phyloP scores from a whole-genome alignment of 2,113 vertebrate genomes.

The Apistogramma diplotaenia region DNA sequence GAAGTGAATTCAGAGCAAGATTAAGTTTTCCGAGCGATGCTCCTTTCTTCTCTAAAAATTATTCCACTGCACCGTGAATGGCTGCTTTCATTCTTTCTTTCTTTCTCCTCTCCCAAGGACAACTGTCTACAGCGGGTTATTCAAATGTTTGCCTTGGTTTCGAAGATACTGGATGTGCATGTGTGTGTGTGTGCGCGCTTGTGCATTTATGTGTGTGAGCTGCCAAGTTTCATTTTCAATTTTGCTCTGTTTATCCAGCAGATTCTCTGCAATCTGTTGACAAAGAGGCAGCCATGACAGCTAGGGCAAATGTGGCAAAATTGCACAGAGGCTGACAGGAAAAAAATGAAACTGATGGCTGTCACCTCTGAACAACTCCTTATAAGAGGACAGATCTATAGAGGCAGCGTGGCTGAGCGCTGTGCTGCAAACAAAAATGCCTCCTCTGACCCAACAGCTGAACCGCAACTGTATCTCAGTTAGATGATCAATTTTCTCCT shows the following conservation, averaged over 20 bases:
- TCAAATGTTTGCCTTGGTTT: slow-evolving; percentile 53
- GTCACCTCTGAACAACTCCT: slow-evolving; percentile 50
- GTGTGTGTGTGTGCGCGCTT: background rate
- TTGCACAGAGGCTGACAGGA: slow-evolving; percentile 39
- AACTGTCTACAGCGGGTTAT: slow-evolving; percentile 43
- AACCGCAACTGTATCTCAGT: slow-evolving; percentile 1
- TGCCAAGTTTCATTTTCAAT: slow-evolving; percentile 70
- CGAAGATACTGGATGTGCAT: slow-evolving; percentile 34
- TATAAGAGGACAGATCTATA: slow-evolving; percentile 2
- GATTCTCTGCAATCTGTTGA: slow-evolving; percentile 69
- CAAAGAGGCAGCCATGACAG: slow-evolving; percentile 58
- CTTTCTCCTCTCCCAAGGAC: slow-evolving; percentile 45
- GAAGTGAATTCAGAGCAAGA: slow-evolving; percentile 9
- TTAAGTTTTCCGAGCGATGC: background rate
- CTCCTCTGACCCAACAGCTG: slow-evolving; percentile 5
- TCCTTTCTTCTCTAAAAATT: slow-evolving; percentile 9
- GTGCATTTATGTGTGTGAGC: background rate
- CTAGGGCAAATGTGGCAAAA: slow-evolving; percentile 56
- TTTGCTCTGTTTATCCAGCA: slow-evolving; percentile 68
- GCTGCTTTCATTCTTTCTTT: background rate
- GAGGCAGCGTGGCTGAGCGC: slow-evolving; percentile 13
- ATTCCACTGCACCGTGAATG: slow-evolving; percentile 18
- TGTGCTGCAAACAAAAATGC: background rate
- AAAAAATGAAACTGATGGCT: slow-evolving; percentile 56
- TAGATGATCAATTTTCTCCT: slow-evolving; percentile 12